These are phyloP conservation scores for Dicyrtomina minuta DNA, from an alignment of 2,888 invertebrate genomes.

Conservation along the genomic window DNA sequence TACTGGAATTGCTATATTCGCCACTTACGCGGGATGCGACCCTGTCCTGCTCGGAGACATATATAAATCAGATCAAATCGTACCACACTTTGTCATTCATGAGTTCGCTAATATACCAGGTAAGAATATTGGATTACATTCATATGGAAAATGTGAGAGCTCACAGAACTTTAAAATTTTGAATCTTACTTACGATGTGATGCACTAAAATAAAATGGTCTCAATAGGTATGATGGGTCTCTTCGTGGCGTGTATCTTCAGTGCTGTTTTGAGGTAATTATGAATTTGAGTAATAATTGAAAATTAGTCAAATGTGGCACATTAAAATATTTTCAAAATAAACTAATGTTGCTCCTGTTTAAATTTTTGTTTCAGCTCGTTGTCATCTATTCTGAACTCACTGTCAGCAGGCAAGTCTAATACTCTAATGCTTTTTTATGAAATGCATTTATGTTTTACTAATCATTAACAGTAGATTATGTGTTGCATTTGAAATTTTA, in stretches of 20 bases:
- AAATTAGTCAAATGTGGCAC: too few relatives aligned
- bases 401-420: slow-evolving; percentile 8
- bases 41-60: slow-evolving; percentile 46
- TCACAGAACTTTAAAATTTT: not conserved
- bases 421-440: too few relatives aligned
- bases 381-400: slow-evolving; percentile 17
- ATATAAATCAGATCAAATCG: slow-evolving; percentile 41
- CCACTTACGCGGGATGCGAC: slow-evolving; percentile 46
- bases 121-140: too few relatives aligned
- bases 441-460: too few relatives aligned
- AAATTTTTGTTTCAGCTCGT: not conserved
- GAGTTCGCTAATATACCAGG: slow-evolving; percentile 46
- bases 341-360: too few relatives aligned
- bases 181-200: too few relatives aligned
- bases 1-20: slow-evolving; percentile 34
- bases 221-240: slow-evolving; percentile 20
- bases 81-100: slow-evolving; percentile 46
- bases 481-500: too few relatives aligned
- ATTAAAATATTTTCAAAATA: too few relatives aligned
- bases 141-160: too few relatives aligned
- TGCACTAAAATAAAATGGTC: not conserved
- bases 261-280: slow-evolving; percentile 47
- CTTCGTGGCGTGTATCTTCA: slow-evolving; percentile 46
- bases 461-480: too few relatives aligned
- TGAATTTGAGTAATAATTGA: not conserved